A percentile compares a stretch with the other conserved stretches of the same genome.
Conservation (phyloP, 2,113 vertebrate genomes). For the Tragelaphus scriptus region DNA sequence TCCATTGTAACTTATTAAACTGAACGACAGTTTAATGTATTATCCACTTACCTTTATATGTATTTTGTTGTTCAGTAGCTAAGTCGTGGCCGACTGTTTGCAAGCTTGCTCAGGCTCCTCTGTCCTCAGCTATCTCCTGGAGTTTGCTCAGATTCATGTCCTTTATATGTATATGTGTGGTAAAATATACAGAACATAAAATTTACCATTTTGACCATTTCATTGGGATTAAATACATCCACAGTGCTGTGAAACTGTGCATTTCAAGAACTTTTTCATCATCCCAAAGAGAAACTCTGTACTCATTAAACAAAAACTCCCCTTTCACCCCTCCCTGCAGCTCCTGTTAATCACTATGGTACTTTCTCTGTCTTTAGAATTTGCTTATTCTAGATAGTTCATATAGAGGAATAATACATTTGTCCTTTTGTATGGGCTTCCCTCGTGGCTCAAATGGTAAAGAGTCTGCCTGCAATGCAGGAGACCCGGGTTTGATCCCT, state of each 20-base stretch:
- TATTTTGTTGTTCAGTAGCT: neutral
- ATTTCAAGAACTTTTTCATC: neutral
- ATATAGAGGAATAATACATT: neutral
- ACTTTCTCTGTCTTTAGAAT: neutral
- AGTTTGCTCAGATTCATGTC: neutral
- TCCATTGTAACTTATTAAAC: neutral
- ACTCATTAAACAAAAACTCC: neutral
- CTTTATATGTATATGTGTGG: neutral
- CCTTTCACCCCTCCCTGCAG: neutral
- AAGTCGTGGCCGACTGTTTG: neutral
- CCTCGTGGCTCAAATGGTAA: neutral
- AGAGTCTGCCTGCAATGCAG: neutral
- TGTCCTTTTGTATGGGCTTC: neutral
- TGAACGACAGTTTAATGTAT: neutral
- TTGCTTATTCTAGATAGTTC: neutral
- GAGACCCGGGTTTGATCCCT: neutral
- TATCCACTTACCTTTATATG: neutral
- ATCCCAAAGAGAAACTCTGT: neutral
- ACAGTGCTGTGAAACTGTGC: neutral
- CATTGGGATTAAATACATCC: neutral
- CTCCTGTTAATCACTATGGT: neutral
- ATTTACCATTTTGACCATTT: neutral
- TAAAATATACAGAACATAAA: neutral
- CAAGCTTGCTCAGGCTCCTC: neutral
- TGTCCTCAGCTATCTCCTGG: neutral